Conservation (phyloP, 1,140 invertebrate genomes). For the Andrena cerasifolii region DNA sequence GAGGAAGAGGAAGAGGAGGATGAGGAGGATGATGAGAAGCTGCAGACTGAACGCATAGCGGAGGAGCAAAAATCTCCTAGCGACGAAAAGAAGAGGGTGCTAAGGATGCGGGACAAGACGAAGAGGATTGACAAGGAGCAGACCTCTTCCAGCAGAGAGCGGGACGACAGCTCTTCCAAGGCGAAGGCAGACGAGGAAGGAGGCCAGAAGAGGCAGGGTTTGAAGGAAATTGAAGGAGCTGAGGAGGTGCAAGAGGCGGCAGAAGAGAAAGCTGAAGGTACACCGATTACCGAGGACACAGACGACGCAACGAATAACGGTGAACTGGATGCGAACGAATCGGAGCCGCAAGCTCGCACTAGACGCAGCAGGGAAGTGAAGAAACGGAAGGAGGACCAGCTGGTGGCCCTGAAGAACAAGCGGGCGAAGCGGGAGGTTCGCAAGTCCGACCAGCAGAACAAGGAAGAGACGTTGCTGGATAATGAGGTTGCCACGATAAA, state of each 20-base stretch:
- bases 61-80: slow-evolving; percentile 55
- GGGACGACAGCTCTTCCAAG: slow-evolving; percentile 13
- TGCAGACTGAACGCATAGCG: neutral
- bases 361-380: slow-evolving; percentile 75
- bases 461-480: slow-evolving; percentile 79
- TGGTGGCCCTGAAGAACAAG: slow-evolving; percentile 62
- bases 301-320: slow-evolving; percentile 29
- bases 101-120: slow-evolving; percentile 73
- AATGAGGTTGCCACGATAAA: slow-evolving; percentile 80
- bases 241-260: neutral
- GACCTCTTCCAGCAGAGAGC: slow-evolving; percentile 28
- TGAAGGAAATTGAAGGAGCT: neutral
- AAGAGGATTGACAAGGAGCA: slow-evolving; percentile 67
- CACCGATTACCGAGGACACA: slow-evolving; percentile 29
- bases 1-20: slow-evolving; percentile 26
- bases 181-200: slow-evolving; percentile 28
- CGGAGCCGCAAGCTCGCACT: slow-evolving; percentile 68
- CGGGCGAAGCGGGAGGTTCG: slow-evolving; percentile 72
- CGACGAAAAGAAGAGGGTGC: slow-evolving; percentile 73
- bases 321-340: slow-evolving; percentile 54
- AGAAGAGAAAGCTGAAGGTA: slow-evolving; percentile 24
- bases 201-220: slow-evolving; percentile 8
- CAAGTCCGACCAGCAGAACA: slow-evolving; percentile 77
- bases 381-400: slow-evolving; percentile 70
- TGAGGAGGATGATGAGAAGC: slow-evolving; percentile 24